These are phyloP conservation scores for Actinernus sp. DNA, from an alignment of 92 coral and sea anemone species.

Conservation along the genomic window DNA sequence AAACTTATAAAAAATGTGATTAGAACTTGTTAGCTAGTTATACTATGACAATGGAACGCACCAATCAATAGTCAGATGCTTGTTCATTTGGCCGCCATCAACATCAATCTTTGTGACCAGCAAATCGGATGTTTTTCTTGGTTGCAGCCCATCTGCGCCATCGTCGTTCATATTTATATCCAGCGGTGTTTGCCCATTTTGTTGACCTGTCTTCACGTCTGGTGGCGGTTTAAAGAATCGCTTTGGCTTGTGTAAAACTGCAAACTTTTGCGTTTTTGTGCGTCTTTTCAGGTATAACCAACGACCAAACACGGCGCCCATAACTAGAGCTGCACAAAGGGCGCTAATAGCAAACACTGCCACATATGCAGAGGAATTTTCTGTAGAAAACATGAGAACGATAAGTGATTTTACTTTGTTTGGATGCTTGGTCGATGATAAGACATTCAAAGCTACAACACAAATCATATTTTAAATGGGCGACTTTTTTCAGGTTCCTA, in stretches of 20 bases:
- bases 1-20: no score
- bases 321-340: conserved; percentile 48
- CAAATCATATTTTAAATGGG: no score
- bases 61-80: conserved; percentile 46
- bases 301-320: conserved; percentile 47
- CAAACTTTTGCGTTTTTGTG: conserved; percentile 35
- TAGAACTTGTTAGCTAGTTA: no score
- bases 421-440: no score
- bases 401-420: no score
- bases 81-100: conserved; percentile 38
- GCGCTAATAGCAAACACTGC: conserved; percentile 69
- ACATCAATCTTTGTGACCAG: conserved; percentile 59
- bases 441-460: no score
- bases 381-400: conserved; percentile 7
- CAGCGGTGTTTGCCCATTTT: conserved; percentile 53
- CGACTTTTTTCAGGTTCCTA: no score
- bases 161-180: conserved; percentile 22
- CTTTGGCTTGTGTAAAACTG: conserved; percentile 64
- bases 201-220: conserved; percentile 15
- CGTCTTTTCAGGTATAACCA: conserved; percentile 32
- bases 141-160: conserved; percentile 13
- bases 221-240: conserved; percentile 47
- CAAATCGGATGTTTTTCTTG: conserved; percentile 39
- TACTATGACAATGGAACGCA: conserved; percentile 7
- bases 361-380: conserved; percentile 50